Evolutionary conservation across 1,140 invertebrate species (phyloP), one percentile per base, ranked within the genome.

Genomic region (Thalassaphorura encarpata): DNA sequence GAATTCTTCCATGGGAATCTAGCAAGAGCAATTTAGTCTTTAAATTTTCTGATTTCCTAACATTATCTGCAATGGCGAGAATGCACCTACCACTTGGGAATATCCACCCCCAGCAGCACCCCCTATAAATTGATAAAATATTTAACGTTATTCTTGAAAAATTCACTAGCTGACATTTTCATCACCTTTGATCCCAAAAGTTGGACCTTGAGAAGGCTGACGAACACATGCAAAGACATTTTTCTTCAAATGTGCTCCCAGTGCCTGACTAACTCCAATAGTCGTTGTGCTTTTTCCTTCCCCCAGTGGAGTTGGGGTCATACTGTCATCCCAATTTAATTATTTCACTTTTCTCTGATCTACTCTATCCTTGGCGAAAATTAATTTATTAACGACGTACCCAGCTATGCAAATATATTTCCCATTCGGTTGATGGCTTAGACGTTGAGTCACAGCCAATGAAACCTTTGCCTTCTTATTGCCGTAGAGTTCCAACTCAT

Each of bases 1-100:
- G 71, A 99, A 97, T 67, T 99, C 97, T 74, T 99, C 95, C 97
- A 99, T 99, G 0, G 97, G 96, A 66, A 99, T 97, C 0, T 98
- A 92, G 77, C 92, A 73, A 16, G 83, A 81, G 24, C 28, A 47
- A n/a, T n/a, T n/a, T n/a, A n/a, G n/a, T n/a, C n/a, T n/a, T n/a
- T n/a, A n/a, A n/a, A n/a, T n/a, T n/a, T n/a, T n/a, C n/a, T n/a
- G n/a, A n/a, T n/a, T n/a, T n/a, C n/a, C n/a, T n/a, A n/a, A n/a
- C n/a, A n/a, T n/a, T n/a, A 24, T 26, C 45, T 43, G 41, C 41
- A 36, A n/a, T 36, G 33, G 33, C 11, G 21, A 43, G 13, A 8
- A 21, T 11, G 6, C 11, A 43, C 13, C 21, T 8, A 43, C 6
- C 13, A 98, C 91, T 77, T 92, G 73, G 16, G 83, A 81, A 72